Percentiles rank a stretch among this genome's conserved stretches.
Conservation (phyloP, 2,113 vertebrate genomes). For the Numida meleagris region DNA sequence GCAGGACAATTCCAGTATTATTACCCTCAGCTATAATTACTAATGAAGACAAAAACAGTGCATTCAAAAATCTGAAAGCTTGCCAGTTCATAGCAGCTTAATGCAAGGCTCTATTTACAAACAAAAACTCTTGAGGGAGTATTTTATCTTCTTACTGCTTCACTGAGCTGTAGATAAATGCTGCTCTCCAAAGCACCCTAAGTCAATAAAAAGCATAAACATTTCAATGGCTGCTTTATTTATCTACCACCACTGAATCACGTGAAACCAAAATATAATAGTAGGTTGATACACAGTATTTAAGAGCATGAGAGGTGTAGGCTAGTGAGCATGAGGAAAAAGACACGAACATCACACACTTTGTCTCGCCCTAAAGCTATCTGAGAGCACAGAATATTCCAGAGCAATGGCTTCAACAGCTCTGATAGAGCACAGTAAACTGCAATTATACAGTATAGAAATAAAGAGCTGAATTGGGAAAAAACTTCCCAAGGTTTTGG, state of each 20-base stretch:
- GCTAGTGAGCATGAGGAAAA: neutral
- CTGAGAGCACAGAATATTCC: neutral
- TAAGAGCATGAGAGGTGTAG: neutral
- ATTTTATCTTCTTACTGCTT: conserved; percentile 57
- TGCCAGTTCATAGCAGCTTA: conserved; percentile 43
- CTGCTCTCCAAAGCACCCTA: conserved; percentile 26
- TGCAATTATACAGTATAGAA: neutral
- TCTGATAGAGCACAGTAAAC: neutral
- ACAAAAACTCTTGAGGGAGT: conserved; percentile 42
- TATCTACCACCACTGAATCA: neutral
- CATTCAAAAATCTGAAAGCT: conserved; percentile 22
- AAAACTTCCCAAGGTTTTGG: neutral
- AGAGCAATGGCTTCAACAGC: neutral
- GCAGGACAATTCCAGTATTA: neutral
- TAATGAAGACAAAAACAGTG: conserved; percentile 41
- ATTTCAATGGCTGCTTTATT: conserved; percentile 3
- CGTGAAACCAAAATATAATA: neutral
- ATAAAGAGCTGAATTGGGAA: neutral
- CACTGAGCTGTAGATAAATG: conserved; percentile 62
- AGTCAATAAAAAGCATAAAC: conserved; percentile 44
- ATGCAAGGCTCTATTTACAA: conserved; percentile 20
- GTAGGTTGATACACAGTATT: neutral
- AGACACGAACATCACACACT: neutral
- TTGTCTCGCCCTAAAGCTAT: neutral
- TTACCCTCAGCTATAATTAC: conserved; percentile 48